phyloP scores from a whole-genome alignment of 2,797 vertebrate genomes.

The Propithecus perrieri region DNA sequence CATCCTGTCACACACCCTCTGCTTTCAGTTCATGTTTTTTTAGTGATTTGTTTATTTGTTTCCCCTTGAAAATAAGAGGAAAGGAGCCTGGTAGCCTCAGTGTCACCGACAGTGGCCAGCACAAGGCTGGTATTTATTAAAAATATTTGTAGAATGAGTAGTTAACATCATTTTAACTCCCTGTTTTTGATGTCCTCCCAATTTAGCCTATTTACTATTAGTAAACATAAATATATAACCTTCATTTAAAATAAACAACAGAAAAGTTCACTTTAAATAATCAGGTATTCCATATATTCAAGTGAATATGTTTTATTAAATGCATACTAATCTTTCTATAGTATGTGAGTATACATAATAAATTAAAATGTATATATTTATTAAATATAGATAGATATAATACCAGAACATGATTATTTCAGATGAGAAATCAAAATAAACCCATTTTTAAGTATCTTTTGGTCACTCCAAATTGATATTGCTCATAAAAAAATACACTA shows the following conservation, averaged over 20 bases:
- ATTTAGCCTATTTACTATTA: not conserved
- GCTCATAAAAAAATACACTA: conserved; percentile 79
- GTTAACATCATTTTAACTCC: not conserved
- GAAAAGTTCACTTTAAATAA: conserved; percentile 75
- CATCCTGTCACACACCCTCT: not conserved
- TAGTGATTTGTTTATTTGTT: not conserved
- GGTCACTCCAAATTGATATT: conserved; percentile 80
- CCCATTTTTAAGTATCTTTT: conserved; percentile 78
- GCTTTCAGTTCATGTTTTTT: not conserved
- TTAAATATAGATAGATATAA: conserved; percentile 84
- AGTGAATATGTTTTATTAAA: conserved; percentile 86
- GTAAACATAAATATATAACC: not conserved
- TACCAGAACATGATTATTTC: conserved; percentile 81
- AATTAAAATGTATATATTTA: conserved; percentile 83
- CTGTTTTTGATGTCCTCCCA: not conserved
- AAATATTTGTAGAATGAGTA: not conserved
- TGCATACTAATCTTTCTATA: conserved; percentile 81
- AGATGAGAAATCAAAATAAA: conserved; percentile 84
- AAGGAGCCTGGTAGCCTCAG: not conserved
- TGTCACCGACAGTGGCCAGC: not conserved
- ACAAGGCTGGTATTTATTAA: not conserved
- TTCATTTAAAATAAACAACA: conserved; percentile 48
- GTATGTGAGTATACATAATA: conserved; percentile 82
- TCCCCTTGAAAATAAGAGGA: not conserved
- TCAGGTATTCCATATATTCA: conserved; percentile 77